Evolutionary conservation across 2,797 vertebrate species (phyloP), one percentile per base, ranked within the genome.

Genomic region (Malurus leucopterus): DNA sequence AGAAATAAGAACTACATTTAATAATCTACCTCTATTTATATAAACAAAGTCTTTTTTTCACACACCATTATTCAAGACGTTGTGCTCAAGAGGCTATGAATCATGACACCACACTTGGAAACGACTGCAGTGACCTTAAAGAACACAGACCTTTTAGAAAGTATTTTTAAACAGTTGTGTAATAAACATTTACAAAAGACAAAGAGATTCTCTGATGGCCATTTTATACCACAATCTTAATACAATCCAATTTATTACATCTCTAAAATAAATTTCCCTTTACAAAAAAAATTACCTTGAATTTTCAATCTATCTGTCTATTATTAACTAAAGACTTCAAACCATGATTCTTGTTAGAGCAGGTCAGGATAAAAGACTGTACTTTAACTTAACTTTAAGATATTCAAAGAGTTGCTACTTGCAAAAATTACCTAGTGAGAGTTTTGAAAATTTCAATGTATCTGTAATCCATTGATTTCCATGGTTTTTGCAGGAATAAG

Each of bases 391-490:
- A 47, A 89, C n/a, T n/a, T n/a, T n/a, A 85, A 71, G 19, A 55
- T 38, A 83, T n/a, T 90, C 20, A 65, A 68, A 80, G 51, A 51
- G 49, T 58, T 69, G 8, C 5, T 47, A 46, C 49, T 30, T 83
- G 41, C 44, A 80, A 85, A 83, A 91, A 85, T 62, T 62, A 63
- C 47, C 44, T 43, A 72, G 73, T n/a, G 82, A 77, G 54, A 71
- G 27, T 38, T 90, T 93, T 90, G 74, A 84, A 76, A 88, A 86
- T 30, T 76, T 91, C 84, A 81, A 91, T 81, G 46, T 4, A 51
- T 34, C 20, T 67, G 16, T 57, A 29, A 50, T 76, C 41, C 15
- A 44, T 57, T 63, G 36, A 64, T 79, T 93, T 88, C 71, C 61
- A 34, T 43, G 62, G 20, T 13, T 70, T 75, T 86, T 76, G 19